These are phyloP conservation scores for Drosophila engyochracea DNA, from an alignment of 2,888 invertebrate genomes.

Conservation along the genomic window DNA sequence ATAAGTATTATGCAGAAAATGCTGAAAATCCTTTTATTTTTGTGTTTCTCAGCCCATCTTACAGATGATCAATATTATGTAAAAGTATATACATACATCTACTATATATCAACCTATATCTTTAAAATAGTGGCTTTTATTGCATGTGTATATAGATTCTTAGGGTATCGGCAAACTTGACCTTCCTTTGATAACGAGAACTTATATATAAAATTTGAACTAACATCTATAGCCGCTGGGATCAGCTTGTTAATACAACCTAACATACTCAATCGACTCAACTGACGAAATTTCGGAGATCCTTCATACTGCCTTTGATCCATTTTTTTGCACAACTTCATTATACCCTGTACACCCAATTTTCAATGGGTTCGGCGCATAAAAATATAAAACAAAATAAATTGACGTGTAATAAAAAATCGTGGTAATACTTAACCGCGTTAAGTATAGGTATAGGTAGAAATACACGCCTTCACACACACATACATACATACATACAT, in stretches of 20 bases:
- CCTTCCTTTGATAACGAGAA: background rate
- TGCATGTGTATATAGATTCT: no score
- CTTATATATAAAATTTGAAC: background rate
- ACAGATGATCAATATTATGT: no score
- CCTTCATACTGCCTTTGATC: background rate
- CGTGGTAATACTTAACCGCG: conserved; percentile 32
- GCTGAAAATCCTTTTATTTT: background rate
- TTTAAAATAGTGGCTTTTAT: no score
- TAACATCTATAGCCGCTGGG: background rate
- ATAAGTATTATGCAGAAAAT: background rate
- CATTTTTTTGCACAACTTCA: background rate
- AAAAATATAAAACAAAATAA: conserved; percentile 21
- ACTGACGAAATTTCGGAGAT: background rate
- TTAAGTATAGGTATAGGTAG: conserved; percentile 31
- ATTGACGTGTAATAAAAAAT: conserved; percentile 54
- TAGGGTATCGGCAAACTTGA: no score
- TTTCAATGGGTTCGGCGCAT: background rate
- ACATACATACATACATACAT: background rate
- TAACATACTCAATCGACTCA: background rate
- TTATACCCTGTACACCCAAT: background rate
- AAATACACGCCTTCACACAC: background rate
- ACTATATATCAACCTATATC: no score
- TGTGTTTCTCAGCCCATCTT: background rate
- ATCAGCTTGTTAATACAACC: background rate
- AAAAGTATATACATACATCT: no score